phyloP scores from a whole-genome alignment of 2,888 invertebrate genomes.

The Geophilus truncorum region DNA sequence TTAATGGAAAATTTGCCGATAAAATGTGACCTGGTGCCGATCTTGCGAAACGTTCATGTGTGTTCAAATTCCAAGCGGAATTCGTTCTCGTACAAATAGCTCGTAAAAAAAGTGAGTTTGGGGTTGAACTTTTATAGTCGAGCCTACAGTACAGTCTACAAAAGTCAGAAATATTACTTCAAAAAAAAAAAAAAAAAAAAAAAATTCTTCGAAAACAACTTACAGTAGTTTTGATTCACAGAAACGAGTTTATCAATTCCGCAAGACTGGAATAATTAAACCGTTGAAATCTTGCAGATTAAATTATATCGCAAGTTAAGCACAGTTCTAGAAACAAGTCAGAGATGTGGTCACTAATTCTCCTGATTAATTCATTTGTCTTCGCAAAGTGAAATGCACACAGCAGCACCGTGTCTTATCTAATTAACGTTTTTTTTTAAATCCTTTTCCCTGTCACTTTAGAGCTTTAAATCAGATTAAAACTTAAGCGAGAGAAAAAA shows the following conservation, averaged over 20 bases:
- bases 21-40: not conserved
- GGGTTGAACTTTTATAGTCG: not conserved
- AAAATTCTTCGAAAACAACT: not conserved
- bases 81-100: not conserved
- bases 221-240: not conserved
- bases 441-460: not conserved
- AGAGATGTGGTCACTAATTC: not conserved
- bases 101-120: not conserved
- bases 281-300: not conserved
- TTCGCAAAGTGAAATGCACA: not conserved
- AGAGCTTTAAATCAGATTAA: not conserved
- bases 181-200: not conserved
- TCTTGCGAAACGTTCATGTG: not conserved
- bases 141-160: no score
- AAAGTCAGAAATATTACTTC: not conserved
- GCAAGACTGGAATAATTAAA: not conserved
- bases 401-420: not conserved
- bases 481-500: not conserved
- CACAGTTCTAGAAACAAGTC: not conserved
- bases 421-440: not conserved
- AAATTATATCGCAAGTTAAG: not conserved
- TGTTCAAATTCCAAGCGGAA: not conserved
- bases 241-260: not conserved
- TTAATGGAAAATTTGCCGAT: not conserved
- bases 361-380: slow-evolving; percentile 24